phyloP scores from a whole-genome alignment of 2,113 vertebrate genomes.

The Ornithorhynchus anatinus region DNA sequence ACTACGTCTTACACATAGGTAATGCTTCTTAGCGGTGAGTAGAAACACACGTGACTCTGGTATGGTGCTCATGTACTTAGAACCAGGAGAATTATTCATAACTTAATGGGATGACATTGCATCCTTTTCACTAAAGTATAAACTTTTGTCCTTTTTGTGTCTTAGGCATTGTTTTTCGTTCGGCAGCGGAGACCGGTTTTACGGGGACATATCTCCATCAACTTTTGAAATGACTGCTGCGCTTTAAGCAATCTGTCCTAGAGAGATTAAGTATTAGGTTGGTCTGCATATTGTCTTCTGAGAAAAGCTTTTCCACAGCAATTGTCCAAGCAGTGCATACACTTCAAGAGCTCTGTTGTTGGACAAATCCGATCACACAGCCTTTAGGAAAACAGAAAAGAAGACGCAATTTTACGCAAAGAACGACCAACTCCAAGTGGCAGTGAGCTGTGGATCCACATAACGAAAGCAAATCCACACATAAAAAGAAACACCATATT shows the following conservation, averaged over 20 bases:
- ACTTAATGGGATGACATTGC: constrained; percentile 21
- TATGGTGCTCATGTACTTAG: constrained; percentile 6
- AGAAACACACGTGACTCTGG: constrained; percentile 9
- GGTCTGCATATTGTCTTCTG: constrained; percentile 16
- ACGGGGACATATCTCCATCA: constrained; percentile 8
- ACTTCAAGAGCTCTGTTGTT: constrained; percentile 3
- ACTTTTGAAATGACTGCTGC: constrained; percentile 26
- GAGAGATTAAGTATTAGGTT: constrained; percentile 16
- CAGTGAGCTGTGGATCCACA: not conserved
- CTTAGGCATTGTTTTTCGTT: constrained; percentile 21
- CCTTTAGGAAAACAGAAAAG: not conserved
- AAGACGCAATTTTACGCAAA: not conserved
- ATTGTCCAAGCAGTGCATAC: not conserved
- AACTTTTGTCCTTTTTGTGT: constrained; percentile 39
- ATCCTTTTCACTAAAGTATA: constrained; percentile 28
- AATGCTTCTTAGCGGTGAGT: constrained; percentile 8
- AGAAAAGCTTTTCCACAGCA: not conserved
- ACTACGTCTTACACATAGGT: no score
- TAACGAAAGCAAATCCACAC: not conserved
- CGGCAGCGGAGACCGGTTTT: constrained; percentile 5
- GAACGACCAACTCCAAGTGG: not conserved
- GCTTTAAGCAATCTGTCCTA: constrained; percentile 27
- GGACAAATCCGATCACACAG: not conserved
- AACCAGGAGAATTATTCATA: constrained; percentile 28
- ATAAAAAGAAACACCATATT: not conserved